Base-by-base conservation (phyloP, 1,140 invertebrate species). In the Diachasmimorpha longicaudata region DNA sequence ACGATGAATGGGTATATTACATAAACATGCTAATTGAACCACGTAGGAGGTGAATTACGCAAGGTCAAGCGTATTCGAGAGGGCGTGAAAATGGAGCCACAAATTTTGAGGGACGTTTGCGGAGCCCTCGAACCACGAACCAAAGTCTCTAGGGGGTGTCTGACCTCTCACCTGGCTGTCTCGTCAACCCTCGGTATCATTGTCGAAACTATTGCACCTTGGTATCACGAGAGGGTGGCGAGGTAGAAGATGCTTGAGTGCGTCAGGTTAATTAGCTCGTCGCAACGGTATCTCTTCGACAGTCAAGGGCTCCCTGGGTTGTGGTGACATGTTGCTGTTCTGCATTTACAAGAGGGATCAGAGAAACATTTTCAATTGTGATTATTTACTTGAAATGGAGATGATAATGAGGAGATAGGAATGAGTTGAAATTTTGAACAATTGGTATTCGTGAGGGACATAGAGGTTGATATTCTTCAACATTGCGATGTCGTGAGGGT, bases 21-120 rank as follows among this genome's bases (percentile, higher is more conserved):
- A 25, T 10, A 66, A 66, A 66, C 11, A 31, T 31, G 21, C 58
- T 66, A 36, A 66, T 25, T 66, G 31, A 66, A 52, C 9, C 16
- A 19, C 14, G 6, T 9, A 31, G 58, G 13, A 66, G 21, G 52
- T 58, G 52, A 58, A 66, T 31, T 14, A 23, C 23, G 23, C 1
- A 16, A 66, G 58, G 58, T 31, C 31, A 66, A 31, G 58, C 71
- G 77, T 80, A 81, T 79, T 79, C 80, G 39, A 79, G 70, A 67
- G 66, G 75, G 78, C 73, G 73, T 48, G 68, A 48, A 70, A 48
- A 14, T 42, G 37, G 14, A n/a, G 19, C 21, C 19, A 42, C 21
- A 42, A 42, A 70, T 21, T 70, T 70, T 42, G 21, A 13, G 68
- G 68, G 11, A 66, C 58, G 68, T 70, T 44, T 70, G 19, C 11